Evolutionary conservation across 1,140 invertebrate species (phyloP), one percentile per base, ranked within the genome.

Genomic region (Pseudoatta argentina): DNA sequence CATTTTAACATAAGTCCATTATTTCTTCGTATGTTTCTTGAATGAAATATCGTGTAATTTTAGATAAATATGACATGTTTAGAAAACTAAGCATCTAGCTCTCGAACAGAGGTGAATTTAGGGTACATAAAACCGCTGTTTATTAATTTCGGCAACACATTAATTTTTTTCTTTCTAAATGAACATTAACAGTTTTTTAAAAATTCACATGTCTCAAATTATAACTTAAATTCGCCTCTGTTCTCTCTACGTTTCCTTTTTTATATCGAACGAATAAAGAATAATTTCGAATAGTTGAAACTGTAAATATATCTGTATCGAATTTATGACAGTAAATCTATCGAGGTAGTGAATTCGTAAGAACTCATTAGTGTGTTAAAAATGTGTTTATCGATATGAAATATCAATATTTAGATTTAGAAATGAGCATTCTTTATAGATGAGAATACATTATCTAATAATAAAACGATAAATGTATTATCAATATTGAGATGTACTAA

Each of bases 261-360:
- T 24, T 44, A 59, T 59, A 57, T 76, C 0, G 10, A 76, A 76
- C 10, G 10, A 27, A 34, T 7, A 10, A 67, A 44, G n/a, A 75
- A 77, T 61, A 77, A 77, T 59, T 77, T 44, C 21, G 12, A 59
- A 44, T 76, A 76, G 72, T 8, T 61, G 1, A 44, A 76, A 44
- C 8, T 76, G 55, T 76, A 76, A 44, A 76, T 76, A 78, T 66
- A 78, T 66, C n/a, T 21, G 39, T 27, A 78, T 78, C 24, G 14
- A 78, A 53, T 78, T 67, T 67, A 18, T 67, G 12, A 30, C 18
- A 30, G 12, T 66, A 30, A 78, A 53, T 67, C 44, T 78, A 53
- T 18, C 16, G 21, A 44, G 10, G 21, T 7, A 21, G 8, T 61
- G 39, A 61, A 34, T 63, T 8, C n/a, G 6, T 61, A 59, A 75